A percentile compares a stretch with the other conserved stretches of the same genome.
Conservation (phyloP, 2,888 invertebrate genomes). For the Aleiodes alternator region DNA sequence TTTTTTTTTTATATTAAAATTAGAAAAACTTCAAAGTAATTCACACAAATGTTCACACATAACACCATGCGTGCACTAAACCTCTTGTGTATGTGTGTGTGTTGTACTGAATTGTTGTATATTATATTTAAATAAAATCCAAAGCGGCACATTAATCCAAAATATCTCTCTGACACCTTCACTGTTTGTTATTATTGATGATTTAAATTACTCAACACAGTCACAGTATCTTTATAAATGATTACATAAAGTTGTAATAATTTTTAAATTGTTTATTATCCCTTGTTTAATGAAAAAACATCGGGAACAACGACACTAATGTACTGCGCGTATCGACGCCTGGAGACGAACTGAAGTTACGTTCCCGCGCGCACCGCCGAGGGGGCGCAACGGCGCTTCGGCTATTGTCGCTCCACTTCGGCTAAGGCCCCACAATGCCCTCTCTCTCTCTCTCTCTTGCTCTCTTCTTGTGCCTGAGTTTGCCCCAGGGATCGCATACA, state of each 20-base stretch:
- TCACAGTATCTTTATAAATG: constrained; percentile 21
- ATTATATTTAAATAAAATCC: too few species aligned
- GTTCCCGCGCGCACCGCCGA: constrained; percentile 64
- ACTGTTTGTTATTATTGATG: background rate
- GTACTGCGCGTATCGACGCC: constrained; percentile 59
- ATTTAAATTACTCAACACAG: background rate
- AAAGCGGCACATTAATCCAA: too few species aligned
- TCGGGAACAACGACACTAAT: constrained; percentile 40
- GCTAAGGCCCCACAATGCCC: constrained; percentile 49
- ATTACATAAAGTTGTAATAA: too few species aligned
- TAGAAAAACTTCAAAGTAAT: too few species aligned
- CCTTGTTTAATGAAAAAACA: constrained; percentile 15
- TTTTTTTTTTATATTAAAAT: background rate
- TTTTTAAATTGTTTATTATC: constrained; percentile 4
- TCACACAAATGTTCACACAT: background rate
- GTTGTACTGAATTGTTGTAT: too few species aligned
- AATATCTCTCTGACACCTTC: background rate
- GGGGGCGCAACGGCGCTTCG: constrained; percentile 67
- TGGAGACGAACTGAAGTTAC: constrained; percentile 69
- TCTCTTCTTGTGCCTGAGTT: background rate
- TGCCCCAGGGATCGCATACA: constrained; percentile 21
- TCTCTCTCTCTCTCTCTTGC: constrained; percentile 28
- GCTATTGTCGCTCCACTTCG: constrained; percentile 50
- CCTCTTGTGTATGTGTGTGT: too few species aligned
- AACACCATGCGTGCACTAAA: too few species aligned